Percentiles rank a stretch among this genome's conserved stretches.
Conservation (phyloP, 2,797 vertebrate species). For the Craterocephalus amniculus region DNA sequence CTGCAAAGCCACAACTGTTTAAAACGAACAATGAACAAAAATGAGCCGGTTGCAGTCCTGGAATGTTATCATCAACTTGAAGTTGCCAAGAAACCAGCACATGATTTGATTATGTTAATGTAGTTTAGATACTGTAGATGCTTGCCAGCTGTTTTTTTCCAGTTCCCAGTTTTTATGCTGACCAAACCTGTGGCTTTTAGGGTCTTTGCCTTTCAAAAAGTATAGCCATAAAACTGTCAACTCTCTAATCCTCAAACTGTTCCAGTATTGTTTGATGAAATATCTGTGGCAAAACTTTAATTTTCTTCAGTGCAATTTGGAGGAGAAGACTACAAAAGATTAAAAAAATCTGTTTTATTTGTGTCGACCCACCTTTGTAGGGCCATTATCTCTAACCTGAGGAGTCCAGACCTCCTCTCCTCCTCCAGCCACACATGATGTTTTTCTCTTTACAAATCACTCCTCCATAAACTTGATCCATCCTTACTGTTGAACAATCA, state of each 20-base stretch:
- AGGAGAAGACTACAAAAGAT: neutral
- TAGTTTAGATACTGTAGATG: neutral
- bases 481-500: constrained; percentile 27
- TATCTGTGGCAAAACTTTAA: neutral
- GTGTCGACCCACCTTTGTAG: neutral
- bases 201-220: neutral
- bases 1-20: neutral
- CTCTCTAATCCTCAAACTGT: neutral
- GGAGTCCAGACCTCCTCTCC: constrained; percentile 5
- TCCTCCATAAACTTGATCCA: constrained; percentile 45
- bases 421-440: constrained; percentile 42
- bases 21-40: neutral
- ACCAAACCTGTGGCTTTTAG: neutral
- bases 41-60: neutral
- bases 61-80: neutral
- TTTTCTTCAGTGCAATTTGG: neutral
- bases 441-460: constrained; percentile 35
- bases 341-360: neutral
- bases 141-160: neutral
- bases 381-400: neutral
- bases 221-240: neutral
- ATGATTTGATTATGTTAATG: neutral
- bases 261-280: neutral
- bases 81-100: neutral
- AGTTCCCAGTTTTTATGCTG: neutral